Percentiles rank a stretch among this genome's conserved stretches.
Evolutionary conservation across 2,888 invertebrate genomes (phyloP).

Genomic region (Antitype chi): DNA sequence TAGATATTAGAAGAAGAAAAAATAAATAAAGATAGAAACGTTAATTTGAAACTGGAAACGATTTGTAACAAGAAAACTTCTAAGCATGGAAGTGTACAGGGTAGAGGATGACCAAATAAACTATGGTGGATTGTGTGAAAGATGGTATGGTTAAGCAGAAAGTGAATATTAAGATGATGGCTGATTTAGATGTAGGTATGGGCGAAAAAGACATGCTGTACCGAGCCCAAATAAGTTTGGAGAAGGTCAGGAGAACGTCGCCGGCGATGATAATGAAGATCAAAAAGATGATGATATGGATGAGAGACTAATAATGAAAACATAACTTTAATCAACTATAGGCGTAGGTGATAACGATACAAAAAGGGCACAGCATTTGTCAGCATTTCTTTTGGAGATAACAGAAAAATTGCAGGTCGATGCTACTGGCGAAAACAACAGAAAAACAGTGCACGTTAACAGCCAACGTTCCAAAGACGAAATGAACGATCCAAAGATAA

Average conservation of each 20-base stretch:
- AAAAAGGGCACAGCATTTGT: neutral
- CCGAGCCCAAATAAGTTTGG: neutral
- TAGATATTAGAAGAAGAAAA: neutral
- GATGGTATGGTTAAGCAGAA: neutral
- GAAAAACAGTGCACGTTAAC: neutral
- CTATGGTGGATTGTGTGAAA: neutral
- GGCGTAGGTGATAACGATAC: neutral
- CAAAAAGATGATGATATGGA: neutral
- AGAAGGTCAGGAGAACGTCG: neutral
- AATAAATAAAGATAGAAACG: neutral
- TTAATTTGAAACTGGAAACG: neutral
- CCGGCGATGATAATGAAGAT: neutral
- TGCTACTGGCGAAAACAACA: neutral
- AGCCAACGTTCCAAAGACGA: neutral
- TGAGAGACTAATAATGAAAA: neutral
- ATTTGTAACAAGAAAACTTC: too few species aligned
- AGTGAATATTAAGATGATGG: neutral
- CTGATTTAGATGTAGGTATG: neutral
- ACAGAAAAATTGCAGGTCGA: neutral
- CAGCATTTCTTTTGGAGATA: neutral
- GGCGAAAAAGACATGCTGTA: neutral
- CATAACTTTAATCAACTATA: neutral
- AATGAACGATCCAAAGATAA: slow-evolving; percentile 1
- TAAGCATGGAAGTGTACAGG: neutral
- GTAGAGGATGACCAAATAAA: neutral